Base-by-base conservation (phyloP, 2,888 invertebrate genomes). In the Taenaris catops region DNA sequence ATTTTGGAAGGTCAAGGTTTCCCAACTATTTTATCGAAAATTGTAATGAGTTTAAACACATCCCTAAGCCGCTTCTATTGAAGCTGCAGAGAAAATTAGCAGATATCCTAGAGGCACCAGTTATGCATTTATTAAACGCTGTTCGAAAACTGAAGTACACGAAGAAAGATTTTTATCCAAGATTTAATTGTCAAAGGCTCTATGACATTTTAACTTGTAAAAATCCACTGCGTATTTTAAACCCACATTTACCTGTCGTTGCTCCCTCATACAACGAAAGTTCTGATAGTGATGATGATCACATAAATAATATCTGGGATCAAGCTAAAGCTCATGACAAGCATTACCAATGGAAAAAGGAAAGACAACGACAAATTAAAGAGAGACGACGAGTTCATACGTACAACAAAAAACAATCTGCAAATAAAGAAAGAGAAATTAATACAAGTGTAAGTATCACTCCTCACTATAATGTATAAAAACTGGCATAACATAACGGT, bases 1-100 rank as follows among this genome's bases (percentile, higher is more conserved):
- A 88, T 29, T 86, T 95, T 47, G 89, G 90, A 7, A 88, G 87
- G 41, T 88, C 89, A 25, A 75, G 87, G 23, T 76, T 95, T 33
- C 89, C 89, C 1, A 93, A 94, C 68, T 96, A 92, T 58, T 96
- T 95, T 62, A 87, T 95, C 29, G 87, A 87, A 28, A 88, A 87
- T 21, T 91, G 92, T 46, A 95, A 96, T 71, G 84, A 94, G 29
- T 91, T 95, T 43, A 91, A 91, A 61, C 91, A 90, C 49, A 90
- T 93, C 39, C 91, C 93, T 0, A 89, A 88, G 38, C 90, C 90
- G 12, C 76, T 91, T 17, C 56, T 94, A 1, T 65, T 90, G 10
- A 83, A 88, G 38, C 81, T 92, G n/a, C 93, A 93, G 60, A 89
- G 90, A 49, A 88, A 89, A 29, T 71, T 95, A 32, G 89, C 90